phyloP scores from a whole-genome alignment of 2,888 invertebrate species.

The Hypolimnas misippus region DNA sequence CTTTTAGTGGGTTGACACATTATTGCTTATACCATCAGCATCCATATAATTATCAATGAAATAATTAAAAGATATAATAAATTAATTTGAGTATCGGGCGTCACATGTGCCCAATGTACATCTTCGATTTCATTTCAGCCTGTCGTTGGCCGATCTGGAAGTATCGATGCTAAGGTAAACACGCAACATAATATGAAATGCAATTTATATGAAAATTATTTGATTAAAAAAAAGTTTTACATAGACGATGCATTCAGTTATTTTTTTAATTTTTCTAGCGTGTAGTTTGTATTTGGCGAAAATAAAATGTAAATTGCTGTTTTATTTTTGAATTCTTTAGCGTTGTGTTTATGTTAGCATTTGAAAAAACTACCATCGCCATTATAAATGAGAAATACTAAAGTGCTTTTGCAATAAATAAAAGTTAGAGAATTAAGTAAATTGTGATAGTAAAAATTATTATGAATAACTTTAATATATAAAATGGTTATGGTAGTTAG shows the following conservation, averaged over 20 bases:
- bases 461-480: too few relatives aligned
- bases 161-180: constrained; percentile 88
- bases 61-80: too few relatives aligned
- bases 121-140: constrained; percentile 77
- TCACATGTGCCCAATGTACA: constrained; percentile 14
- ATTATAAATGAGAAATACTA: constrained; percentile 7
- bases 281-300: constrained; percentile 31
- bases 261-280: constrained; percentile 28
- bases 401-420: neutral
- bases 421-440: neutral
- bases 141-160: constrained; percentile 82
- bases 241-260: constrained; percentile 19
- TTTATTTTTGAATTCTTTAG: constrained; percentile 32
- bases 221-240: neutral
- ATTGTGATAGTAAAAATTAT: neutral
- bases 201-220: constrained; percentile 17
- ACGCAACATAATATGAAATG: constrained; percentile 31
- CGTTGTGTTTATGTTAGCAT: constrained; percentile 42
- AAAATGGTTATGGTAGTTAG: constrained; percentile 29
- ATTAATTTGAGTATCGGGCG: constrained; percentile 6
- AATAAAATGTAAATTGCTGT: constrained; percentile 22
- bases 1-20: too few relatives aligned
- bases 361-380: constrained; percentile 34
- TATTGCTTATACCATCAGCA: too few relatives aligned
- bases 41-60: too few relatives aligned